Conservation (phyloP, 2,113 vertebrate genomes). For the Symphodus melops region DNA sequence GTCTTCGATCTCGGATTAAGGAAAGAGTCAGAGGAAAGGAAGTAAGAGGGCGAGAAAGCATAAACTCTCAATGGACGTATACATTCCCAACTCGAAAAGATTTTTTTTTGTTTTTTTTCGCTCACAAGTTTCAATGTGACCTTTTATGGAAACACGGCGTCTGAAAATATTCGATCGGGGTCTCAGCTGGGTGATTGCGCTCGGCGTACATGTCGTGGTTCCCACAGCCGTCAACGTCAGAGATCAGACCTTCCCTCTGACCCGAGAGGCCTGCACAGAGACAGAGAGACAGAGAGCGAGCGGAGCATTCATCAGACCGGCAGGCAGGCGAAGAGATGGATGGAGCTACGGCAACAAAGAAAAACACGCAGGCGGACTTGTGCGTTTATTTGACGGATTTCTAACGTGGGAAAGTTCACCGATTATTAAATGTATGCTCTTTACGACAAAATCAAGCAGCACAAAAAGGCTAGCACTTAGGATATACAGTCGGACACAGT, state of each 20-base stretch:
- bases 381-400: conserved; percentile 21
- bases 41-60: background rate
- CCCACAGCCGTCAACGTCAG: conserved; percentile 66
- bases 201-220: conserved; percentile 52
- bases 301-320: conserved; percentile 45
- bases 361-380: conserved; percentile 34
- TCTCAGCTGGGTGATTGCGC: conserved; percentile 42
- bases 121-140: conserved; percentile 44
- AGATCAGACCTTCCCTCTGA: conserved; percentile 60
- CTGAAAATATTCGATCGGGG: conserved; percentile 1
- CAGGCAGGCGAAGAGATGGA: conserved; percentile 39
- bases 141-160: conserved; percentile 73
- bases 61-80: conserved; percentile 48
- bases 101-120: background rate
- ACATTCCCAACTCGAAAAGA: conserved; percentile 52
- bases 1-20: background rate
- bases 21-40: conserved; percentile 25
- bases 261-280: conserved; percentile 61
- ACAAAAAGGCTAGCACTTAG: too few species aligned
- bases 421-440: too few species aligned
- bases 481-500: too few species aligned
- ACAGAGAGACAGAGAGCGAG: conserved; percentile 37
- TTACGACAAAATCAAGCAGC: too few species aligned
- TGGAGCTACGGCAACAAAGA: conserved; percentile 41
- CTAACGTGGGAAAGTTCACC: conserved; percentile 53